These are phyloP conservation scores for Mimas tiliae DNA, from an alignment of 2,888 invertebrate species.

Conservation along the genomic window DNA sequence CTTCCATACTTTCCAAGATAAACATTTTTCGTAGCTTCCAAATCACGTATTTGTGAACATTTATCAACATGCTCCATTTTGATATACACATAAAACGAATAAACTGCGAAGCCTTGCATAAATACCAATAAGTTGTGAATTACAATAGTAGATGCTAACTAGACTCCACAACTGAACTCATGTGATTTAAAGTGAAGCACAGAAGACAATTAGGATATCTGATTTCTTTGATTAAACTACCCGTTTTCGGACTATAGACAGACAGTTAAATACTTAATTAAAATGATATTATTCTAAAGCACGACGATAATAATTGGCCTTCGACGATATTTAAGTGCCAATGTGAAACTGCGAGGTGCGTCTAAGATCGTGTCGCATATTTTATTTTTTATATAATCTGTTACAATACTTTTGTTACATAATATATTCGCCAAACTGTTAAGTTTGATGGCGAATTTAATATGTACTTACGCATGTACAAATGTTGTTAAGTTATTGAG, in stretches of 20 bases:
- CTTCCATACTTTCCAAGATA: too few relatives aligned
- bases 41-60: too few relatives aligned
- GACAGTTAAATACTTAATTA: not conserved
- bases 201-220: conserved; percentile 9
- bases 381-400: too few relatives aligned
- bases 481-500: not conserved
- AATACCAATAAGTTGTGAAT: too few relatives aligned
- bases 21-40: too few relatives aligned
- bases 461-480: too few relatives aligned
- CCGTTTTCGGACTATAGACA: conserved; percentile 8
- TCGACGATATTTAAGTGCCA: not conserved
- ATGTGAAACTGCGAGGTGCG: not conserved
- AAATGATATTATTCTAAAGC: conserved; percentile 19
- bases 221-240: conserved; percentile 12
- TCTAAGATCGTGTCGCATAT: not conserved
- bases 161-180: not conserved
- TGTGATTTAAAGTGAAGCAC: not conserved
- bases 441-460: too few relatives aligned
- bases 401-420: too few relatives aligned
- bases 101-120: too few relatives aligned
- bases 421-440: too few relatives aligned
- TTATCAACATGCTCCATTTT: too few relatives aligned
- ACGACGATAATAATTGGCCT: conserved; percentile 6
- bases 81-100: too few relatives aligned
- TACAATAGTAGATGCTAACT: not conserved